Evolutionary conservation across 2,888 invertebrate species (phyloP).

Genomic region (Spisula solida): DNA sequence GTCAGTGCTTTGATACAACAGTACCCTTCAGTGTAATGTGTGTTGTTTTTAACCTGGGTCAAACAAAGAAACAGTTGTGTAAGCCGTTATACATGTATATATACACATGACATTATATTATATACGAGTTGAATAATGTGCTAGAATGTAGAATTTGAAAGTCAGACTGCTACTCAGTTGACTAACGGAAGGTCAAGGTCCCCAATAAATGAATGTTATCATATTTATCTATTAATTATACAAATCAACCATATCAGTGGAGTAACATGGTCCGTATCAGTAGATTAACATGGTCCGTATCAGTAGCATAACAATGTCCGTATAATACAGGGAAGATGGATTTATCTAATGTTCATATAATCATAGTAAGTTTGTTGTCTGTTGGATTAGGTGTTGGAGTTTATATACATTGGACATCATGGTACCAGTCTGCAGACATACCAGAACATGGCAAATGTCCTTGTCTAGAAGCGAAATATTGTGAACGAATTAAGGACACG

Average conservation of each 20-base stretch:
- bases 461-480: conserved; percentile 62
- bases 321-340: background rate
- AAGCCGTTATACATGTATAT: too few relatives aligned
- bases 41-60: too few relatives aligned
- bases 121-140: too few relatives aligned
- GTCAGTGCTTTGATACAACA: too few relatives aligned
- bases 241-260: background rate
- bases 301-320: background rate
- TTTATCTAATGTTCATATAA: background rate
- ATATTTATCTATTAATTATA: background rate
- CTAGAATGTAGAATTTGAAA: background rate
- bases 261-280: background rate
- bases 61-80: too few relatives aligned
- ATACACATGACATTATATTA: too few relatives aligned
- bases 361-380: background rate
- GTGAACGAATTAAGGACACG: conserved; percentile 70
- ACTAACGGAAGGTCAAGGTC: background rate
- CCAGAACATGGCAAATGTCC: conserved; percentile 59
- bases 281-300: background rate
- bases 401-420: background rate
- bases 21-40: too few relatives aligned
- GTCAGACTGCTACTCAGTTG: background rate
- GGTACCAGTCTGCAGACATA: background rate
- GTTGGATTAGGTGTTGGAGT: background rate
- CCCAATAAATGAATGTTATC: background rate